phyloP scores from a whole-genome alignment of 2,797 vertebrate genomes.

The Lutjanus argentimaculatus region DNA sequence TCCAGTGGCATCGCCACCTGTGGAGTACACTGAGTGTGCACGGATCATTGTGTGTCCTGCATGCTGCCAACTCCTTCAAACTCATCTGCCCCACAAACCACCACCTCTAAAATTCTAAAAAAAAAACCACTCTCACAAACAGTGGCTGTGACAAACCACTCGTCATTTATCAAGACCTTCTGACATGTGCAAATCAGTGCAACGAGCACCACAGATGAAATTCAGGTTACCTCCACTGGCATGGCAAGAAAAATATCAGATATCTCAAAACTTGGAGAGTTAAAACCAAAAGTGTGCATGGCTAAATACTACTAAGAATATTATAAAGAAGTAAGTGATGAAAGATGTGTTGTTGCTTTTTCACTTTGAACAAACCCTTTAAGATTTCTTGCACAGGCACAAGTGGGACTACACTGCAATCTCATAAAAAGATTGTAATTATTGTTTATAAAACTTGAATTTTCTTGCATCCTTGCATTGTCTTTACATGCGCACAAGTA shows the following conservation, averaged over 20 bases:
- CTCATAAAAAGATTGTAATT: background rate
- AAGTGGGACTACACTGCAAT: background rate
- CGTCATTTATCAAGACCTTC: constrained; percentile 15
- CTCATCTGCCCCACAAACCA: constrained; percentile 15
- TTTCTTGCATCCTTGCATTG: background rate
- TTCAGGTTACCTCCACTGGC: background rate
- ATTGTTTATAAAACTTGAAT: background rate
- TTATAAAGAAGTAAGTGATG: background rate
- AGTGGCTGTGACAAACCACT: background rate
- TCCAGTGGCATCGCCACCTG: constrained; percentile 49
- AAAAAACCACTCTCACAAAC: constrained; percentile 5
- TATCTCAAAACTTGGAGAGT: background rate
- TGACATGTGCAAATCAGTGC: background rate
- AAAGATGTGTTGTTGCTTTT: background rate
- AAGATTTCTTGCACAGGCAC: background rate
- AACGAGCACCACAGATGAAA: background rate
- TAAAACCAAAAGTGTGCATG: background rate
- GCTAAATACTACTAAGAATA: background rate
- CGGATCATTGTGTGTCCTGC: constrained; percentile 9
- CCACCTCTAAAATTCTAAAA: constrained; percentile 4
- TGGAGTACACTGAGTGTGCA: background rate
- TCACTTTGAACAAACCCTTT: background rate
- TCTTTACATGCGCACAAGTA: too few relatives aligned
- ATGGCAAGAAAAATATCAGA: background rate
- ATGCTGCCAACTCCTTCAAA: constrained; percentile 14